Evolutionary conservation across 2,888 invertebrate species (phyloP), one percentile per base, ranked within the genome.

Genomic region (Isotomurus palustris): DNA sequence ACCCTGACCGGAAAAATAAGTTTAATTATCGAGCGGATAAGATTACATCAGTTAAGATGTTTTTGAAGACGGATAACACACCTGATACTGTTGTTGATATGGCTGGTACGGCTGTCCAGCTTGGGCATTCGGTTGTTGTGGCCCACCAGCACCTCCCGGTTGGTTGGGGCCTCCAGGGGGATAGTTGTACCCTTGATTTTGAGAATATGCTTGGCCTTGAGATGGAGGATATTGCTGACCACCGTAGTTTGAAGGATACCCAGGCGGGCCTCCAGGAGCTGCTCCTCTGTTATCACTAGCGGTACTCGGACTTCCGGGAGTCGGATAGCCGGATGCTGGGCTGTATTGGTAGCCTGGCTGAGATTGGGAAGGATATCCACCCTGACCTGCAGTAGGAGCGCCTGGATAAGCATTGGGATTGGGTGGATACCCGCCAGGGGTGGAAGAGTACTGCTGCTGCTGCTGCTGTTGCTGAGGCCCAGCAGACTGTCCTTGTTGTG

Each of bases 321-420:
- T 84, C 53, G 84, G 84, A 14, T 84, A 84, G 75, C 85, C 85
- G 29, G 78, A 78, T 28, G 75, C 74, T 19, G 76, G 74, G 48
- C 60, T 64, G 56, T 65, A 65, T 21, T 56, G 64, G 60, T 77
- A 77, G 25, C 76, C 76, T 50, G 81, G 81, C 66, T 78, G 78
- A 54, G 80, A 81, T 72, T 85, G 85, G 51, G 84, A 84, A 36
- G 67, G 65, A 38, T 67, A 67, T 10, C 64, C 60, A 29, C 60
- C 58, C 29, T 56, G 59, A 53, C 53, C 51, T 29, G 58, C 56
- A 44, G 50, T 61, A 22, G 62, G 59, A 27, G 62, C 55, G 28
- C 56, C 58, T 27, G 66, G 66, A 27, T 66, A 66, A 27, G 58
- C 56, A 35, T 55, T 60, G 2, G 67, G 60, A 41, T 60, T 62